Evolutionary conservation across 2,113 vertebrate species (phyloP), one percentile per base, ranked within the genome.

Genomic region (Mola mola): DNA sequence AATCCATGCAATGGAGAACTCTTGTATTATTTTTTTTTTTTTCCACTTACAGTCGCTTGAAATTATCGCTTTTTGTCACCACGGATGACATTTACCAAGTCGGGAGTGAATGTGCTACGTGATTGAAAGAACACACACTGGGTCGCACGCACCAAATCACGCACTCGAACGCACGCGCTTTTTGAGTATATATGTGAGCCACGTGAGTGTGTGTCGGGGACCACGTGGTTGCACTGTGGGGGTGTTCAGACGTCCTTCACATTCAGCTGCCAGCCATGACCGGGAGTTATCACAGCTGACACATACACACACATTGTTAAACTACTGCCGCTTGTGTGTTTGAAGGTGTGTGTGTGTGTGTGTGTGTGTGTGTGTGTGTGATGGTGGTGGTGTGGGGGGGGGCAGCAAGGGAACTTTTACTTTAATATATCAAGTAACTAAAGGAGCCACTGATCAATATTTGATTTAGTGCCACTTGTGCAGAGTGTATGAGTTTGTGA

Each of bases 361-460:
- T 21, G 31, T 31, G 34, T 44, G 20, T 26, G 29, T 47, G 10
- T 24, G 15, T 59, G 10, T 26, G 61, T 19, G 36, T 4, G 31
- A 7, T 42, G 16, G 17, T 8, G n/a, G n/a, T n/a, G n/a, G n/a
- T 38, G 9, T 4, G 24, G 22, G 6, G 5, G 5, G 26, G 26
- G 17, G n/a, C 25, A 31, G 29, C 1, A 1, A 7, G 41, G 16
- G 38, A 65, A 64, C 76, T 76, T 80, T 87, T 55, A 74, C 84
- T 87, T 74, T 66, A 70, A 85, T 79, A 71, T 72, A 78, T 83
- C 69, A 80, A 78, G 67, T 78, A 74, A 72, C 75, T 70, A 83
- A 66, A 61, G 61, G 79, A 22, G 31, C 53, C 49, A 26, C 60
- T 62, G 75, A 79, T 86, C 79, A 78, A 73, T 83, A 78, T 81